phyloP scores from a whole-genome alignment of 2,888 invertebrate genomes.

The Eristalinus aeneus region DNA sequence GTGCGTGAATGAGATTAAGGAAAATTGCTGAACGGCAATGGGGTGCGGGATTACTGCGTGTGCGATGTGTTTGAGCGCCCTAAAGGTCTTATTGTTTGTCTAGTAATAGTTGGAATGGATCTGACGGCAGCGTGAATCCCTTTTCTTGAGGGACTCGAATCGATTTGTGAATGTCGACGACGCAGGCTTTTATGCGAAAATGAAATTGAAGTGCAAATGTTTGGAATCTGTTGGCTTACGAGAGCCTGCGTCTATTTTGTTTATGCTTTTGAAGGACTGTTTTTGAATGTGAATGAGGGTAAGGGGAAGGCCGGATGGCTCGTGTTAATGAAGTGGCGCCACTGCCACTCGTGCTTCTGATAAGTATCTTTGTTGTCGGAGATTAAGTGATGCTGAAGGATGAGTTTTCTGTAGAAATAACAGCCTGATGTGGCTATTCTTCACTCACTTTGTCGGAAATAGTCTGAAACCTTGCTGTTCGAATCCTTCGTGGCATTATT shows the following conservation, averaged over 20 bases:
- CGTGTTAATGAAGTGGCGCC: neutral
- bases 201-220: neutral
- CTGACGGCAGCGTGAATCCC: neutral
- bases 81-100: conserved; percentile 21
- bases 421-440: too few species aligned
- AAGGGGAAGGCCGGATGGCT: neutral
- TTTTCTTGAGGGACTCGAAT: conserved; percentile 28
- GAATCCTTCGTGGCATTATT: too few species aligned
- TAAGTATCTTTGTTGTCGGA: neutral
- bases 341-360: too few species aligned
- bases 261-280: neutral
- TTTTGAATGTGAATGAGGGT: neutral
- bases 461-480: too few species aligned
- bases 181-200: neutral
- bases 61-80: conserved; percentile 6
- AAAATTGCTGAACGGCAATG: conserved; percentile 30
- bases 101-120: conserved; percentile 21
- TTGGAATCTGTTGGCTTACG: neutral
- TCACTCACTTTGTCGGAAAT: too few species aligned
- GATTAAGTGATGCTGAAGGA: neutral
- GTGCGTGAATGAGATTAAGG: conserved; percentile 59
- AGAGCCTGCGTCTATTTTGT: neutral
- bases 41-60: conserved; percentile 31
- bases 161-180: conserved; percentile 7
- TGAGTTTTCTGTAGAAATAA: neutral